These are phyloP conservation scores for Merluccius polli DNA, from an alignment of 2,797 vertebrate species.

Conservation along the genomic window DNA sequence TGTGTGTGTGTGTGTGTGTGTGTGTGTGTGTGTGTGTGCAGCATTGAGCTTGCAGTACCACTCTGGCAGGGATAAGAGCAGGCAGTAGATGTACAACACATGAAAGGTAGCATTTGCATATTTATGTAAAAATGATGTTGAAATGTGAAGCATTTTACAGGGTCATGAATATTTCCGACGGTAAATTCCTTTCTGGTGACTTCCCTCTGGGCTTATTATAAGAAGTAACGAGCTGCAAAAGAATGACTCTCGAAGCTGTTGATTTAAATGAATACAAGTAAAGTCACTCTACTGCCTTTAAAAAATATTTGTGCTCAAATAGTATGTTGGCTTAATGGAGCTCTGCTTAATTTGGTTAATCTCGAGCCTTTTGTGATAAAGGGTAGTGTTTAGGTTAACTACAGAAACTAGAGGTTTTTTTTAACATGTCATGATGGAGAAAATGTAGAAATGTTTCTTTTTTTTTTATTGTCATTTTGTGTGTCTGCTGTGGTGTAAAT, in stretches of 20 bases:
- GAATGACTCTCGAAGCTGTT: slow-evolving; percentile 12
- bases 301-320: neutral
- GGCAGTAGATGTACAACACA: slow-evolving; percentile 19
- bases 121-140: slow-evolving; percentile 47
- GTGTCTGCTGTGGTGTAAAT: slow-evolving; percentile 37
- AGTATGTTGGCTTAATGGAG: neutral
- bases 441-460: slow-evolving; percentile 11
- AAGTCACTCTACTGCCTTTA: neutral
- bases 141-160: slow-evolving; percentile 38
- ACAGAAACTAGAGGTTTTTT: neutral
- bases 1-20: slow-evolving; percentile 12
- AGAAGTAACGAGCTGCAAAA: slow-evolving; percentile 9
- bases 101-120: slow-evolving; percentile 41
- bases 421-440: neutral
- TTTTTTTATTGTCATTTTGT: slow-evolving; percentile 40
- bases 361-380: neutral
- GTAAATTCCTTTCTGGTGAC: slow-evolving; percentile 28
- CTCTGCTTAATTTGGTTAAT: slow-evolving; percentile 6
- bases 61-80: slow-evolving; percentile 32
- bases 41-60: neutral
- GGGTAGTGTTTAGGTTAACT: neutral
- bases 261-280: neutral
- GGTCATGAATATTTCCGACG: slow-evolving; percentile 45
- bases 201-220: slow-evolving; percentile 21
- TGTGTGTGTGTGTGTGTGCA: neutral